These are phyloP conservation scores for Trachymyrmex septentrionalis DNA, from an alignment of 1,140 invertebrate genomes.

Conservation along the genomic window DNA sequence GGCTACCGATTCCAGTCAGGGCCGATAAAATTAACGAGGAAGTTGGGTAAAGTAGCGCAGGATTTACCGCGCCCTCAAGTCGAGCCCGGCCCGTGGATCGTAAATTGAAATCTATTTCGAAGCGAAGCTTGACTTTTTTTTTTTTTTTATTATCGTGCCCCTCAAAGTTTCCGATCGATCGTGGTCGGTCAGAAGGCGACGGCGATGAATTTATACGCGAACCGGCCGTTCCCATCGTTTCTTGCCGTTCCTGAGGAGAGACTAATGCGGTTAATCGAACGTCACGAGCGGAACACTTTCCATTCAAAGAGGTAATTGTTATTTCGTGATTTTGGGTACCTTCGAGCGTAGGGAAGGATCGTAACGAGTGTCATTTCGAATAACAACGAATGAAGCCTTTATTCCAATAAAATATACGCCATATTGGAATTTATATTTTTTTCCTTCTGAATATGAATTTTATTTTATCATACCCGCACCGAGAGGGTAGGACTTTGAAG, in stretches of 20 bases:
- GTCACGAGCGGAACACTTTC: not conserved
- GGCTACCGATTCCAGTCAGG: conserved; percentile 46
- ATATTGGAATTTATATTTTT: not conserved
- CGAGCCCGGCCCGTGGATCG: not conserved
- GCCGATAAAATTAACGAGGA: conserved; percentile 39
- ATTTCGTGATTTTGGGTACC: not conserved
- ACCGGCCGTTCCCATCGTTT: not conserved
- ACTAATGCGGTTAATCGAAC: conserved; percentile 42
- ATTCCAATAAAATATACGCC: not conserved
- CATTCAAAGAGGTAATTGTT: not conserved
- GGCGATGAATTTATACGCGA: conserved; percentile 52
- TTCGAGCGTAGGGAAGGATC: not conserved
- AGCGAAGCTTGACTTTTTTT: conserved; percentile 24
- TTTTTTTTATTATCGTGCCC: conserved; percentile 41
- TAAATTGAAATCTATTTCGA: conserved; percentile 59
- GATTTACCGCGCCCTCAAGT: conserved; percentile 58
- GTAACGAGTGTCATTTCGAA: not conserved
- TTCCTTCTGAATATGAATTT: not conserved
- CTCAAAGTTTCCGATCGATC: conserved; percentile 50
- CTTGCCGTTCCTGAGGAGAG: conserved; percentile 25
- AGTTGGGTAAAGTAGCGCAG: conserved; percentile 28
- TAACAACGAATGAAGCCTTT: not conserved
- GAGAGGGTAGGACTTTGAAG: conserved; percentile 10
- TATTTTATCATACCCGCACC: not conserved
- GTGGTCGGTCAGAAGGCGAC: not conserved